phyloP scores from a whole-genome alignment of 2,113 vertebrate genomes.

The Rhadina sibilatrix region DNA sequence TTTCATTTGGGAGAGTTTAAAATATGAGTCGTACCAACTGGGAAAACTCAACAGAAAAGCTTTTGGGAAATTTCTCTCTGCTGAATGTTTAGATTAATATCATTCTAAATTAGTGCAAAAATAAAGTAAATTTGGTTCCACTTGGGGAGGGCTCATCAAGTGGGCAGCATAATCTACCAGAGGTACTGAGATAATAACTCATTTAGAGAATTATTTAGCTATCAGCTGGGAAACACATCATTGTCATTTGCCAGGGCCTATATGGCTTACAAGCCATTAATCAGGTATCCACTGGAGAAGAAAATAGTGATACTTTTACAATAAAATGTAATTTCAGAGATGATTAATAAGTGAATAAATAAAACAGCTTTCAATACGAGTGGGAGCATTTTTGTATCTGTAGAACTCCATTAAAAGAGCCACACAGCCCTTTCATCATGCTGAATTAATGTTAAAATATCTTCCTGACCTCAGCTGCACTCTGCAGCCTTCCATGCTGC shows the following conservation, averaged over 20 bases:
- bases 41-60: not conserved
- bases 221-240: not conserved
- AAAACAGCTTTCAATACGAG: not conserved
- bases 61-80: not conserved
- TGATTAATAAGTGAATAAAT: conserved; percentile 38
- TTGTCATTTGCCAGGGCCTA: not conserved
- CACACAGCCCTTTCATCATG: not conserved
- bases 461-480: not conserved
- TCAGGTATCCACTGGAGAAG: not conserved
- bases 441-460: not conserved
- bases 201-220: not conserved
- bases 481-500: not conserved
- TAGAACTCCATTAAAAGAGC: not conserved
- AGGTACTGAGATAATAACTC: not conserved
- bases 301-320: conserved; percentile 35
- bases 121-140: not conserved
- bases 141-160: not conserved
- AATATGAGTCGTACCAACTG: not conserved
- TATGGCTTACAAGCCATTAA: not conserved
- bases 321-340: conserved; percentile 33
- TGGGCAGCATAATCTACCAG: not conserved
- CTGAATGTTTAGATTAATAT: not conserved
- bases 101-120: not conserved
- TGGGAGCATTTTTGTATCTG: not conserved
- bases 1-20: not conserved